Base-by-base conservation (phyloP, 2,113 vertebrate genomes). In the Protobothrops mucrosquamatus region DNA sequence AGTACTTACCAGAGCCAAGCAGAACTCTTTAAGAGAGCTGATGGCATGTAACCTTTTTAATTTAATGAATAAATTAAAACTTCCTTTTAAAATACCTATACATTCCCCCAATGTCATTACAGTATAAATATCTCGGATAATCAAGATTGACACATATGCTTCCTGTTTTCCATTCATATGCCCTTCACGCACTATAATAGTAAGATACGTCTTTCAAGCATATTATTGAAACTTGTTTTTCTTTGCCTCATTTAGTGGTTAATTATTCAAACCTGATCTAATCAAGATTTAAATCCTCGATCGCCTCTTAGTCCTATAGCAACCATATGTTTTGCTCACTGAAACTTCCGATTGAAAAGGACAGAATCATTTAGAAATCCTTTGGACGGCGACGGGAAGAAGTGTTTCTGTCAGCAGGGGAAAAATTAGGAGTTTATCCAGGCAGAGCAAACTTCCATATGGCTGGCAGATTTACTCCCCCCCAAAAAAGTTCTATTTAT, bases 181-280 rank as follows among this genome's bases (percentile, higher is more conserved):
- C 74, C 39, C 43, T 57, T 54, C 51, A 57, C 18, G 15, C 23
- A 46, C 51, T 48, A 23, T 51, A 2, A 12, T 69, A 3, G 52
- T 14, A 39, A 0, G 34, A 29, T 43, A 15, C 2, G 11, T 81
- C 24, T 92, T 69, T 56, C 55, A 87, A 87, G 43, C 56, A 20
- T 87, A 56, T 85, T 48, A 81, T 22, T 34, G 29, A 48, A 87
- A 43, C 29, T 87, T 12, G 52, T 14, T 26, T 57, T 57, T 64
- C 43, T 54, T 20, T 43, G 51, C 92, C 81, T 89, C 59, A 55
- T 92, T 92, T 57, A 56, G 52, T 14, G 46, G 61, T 92, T 92
- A 92, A 92, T 89, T 92, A 85, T 81, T 92, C 87, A 85, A 48
- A 92, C 26, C 26, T 57, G 34, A 89, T 92, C 39, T 92, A 92